A percentile compares a stretch with the other conserved stretches of the same genome.
Conservation (phyloP, 2,888 invertebrate species). For the Craniophora ligustri region DNA sequence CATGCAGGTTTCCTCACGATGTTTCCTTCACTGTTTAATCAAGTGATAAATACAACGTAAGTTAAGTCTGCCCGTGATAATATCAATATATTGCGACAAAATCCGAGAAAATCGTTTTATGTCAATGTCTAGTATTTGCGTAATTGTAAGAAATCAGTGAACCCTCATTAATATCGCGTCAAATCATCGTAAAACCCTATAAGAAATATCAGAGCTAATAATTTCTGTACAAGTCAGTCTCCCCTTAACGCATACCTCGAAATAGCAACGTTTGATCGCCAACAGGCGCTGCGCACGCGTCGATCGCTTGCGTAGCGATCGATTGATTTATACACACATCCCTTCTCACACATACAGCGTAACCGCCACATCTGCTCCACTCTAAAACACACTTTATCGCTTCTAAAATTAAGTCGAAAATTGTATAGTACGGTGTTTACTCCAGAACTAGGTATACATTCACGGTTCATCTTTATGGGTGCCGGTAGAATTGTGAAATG, state of each 20-base stretch:
- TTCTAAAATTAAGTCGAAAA: accelerated
- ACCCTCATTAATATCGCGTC: conserved; percentile 6
- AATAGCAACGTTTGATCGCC: conserved; percentile 79
- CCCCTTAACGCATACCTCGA: conserved; percentile 72
- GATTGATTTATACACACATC: conserved; percentile 82
- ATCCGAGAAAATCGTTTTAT: too few species aligned
- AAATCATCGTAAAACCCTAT: conserved; percentile 33
- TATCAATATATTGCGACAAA: too few species aligned
- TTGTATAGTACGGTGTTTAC: neutral
- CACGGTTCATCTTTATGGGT: conserved; percentile 57
- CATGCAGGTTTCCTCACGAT: too few species aligned
- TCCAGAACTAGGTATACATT: conserved; percentile 53
- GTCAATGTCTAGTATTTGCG: too few species aligned
- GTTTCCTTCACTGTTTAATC: too few species aligned
- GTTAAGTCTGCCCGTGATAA: too few species aligned
- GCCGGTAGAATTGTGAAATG: conserved; percentile 63
- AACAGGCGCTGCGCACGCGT: conserved; percentile 76
- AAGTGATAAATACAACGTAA: too few species aligned
- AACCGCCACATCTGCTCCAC: conserved; percentile 11
- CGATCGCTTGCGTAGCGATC: conserved; percentile 76
- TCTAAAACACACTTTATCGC: conserved; percentile 10
- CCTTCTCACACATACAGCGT: conserved; percentile 43
- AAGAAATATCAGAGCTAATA: conserved; percentile 37
- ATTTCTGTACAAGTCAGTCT: conserved; percentile 46
- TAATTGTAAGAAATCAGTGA: too few species aligned